Evolutionary conservation across 2,113 vertebrate genomes (phyloP).

Genomic region (Blennius ocellaris): DNA sequence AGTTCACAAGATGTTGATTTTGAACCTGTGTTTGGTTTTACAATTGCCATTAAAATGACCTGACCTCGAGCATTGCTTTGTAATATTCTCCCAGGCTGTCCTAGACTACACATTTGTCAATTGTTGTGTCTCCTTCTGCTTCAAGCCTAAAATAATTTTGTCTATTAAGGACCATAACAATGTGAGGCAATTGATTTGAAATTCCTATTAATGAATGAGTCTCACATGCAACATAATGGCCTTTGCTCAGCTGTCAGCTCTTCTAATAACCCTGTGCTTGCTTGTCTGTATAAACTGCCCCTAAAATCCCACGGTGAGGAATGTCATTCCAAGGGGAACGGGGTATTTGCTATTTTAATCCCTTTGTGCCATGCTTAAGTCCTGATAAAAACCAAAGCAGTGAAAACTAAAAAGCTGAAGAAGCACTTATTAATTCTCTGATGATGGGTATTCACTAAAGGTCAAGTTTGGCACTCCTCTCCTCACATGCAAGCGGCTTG

Average conservation of each 20-base stretch:
- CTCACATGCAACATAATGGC: background rate
- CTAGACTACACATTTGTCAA: too few relatives aligned
- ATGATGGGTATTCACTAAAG: constrained; percentile 19
- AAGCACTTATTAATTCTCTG: constrained; percentile 16
- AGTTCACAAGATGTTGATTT: too few relatives aligned
- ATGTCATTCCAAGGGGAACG: constrained; percentile 2
- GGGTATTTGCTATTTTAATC: background rate
- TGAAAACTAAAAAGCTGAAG: background rate
- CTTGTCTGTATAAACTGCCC: constrained; percentile 9
- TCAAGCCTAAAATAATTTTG: too few relatives aligned
- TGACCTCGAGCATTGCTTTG: too few relatives aligned
- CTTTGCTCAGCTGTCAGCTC: background rate
- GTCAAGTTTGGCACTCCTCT: constrained; percentile 18
- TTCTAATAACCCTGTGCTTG: background rate
- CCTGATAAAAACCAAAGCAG: background rate
- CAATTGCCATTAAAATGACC: too few relatives aligned
- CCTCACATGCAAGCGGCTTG: constrained; percentile 8
- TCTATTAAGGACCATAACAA: too few relatives aligned
- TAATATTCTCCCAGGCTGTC: too few relatives aligned
- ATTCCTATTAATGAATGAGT: too few relatives aligned
- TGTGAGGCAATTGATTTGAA: too few relatives aligned
- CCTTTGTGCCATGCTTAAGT: constrained; percentile 9
- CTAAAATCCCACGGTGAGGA: background rate
- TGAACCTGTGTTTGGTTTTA: too few relatives aligned
- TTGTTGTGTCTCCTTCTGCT: too few relatives aligned